Base-by-base conservation (phyloP, 2,113 vertebrate genomes). In the Lophotis ruficrista region DNA sequence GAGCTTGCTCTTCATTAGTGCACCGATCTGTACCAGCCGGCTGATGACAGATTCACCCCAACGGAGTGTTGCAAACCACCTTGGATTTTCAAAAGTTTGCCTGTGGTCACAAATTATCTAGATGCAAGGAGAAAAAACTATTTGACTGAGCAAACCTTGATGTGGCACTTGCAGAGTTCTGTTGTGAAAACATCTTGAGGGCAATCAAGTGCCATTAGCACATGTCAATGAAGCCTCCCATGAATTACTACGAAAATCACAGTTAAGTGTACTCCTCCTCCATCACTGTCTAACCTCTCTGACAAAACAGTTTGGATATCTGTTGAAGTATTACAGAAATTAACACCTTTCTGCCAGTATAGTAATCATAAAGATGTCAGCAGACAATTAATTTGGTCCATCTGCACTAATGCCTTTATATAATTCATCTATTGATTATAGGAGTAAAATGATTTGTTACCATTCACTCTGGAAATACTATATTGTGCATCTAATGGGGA, bases 351-450 rank as follows among this genome's bases (percentile, higher is more conserved):
- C 98, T 99, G 98, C 96, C 97, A 98, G 97, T 98, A 97, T 90
- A 98, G 95, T 97, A 98, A 98, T 98, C 98, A 98, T 97, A 96
- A 96, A 95, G 94, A 97, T 98, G 97, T 98, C 97, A 97, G 98
- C 94, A 98, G 98, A 98, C 98, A 98, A 98, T 98, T 99, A 98
- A 98, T 99, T 98, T 98, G 96, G 98, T 98, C 97, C 97, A 97
- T 98, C 97, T 98, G 97, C 96, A 98, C 97, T 97, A 97, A 96
- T 33, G 45, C 94, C 96, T 98, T 98, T 97, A 97, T 97, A 98
- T 97, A 98, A 99, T 98, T 98, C 98, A 98, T 98, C 96, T 97
- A 96, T 98, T 98, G 98, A 98, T 98, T 98, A 98, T 92, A 94
- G 95, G 95, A 97, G 77, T 96, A 64, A 91, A 93, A 93, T 80